Base-by-base conservation (phyloP, 2,113 vertebrate species). In the Labrus mixtus region DNA sequence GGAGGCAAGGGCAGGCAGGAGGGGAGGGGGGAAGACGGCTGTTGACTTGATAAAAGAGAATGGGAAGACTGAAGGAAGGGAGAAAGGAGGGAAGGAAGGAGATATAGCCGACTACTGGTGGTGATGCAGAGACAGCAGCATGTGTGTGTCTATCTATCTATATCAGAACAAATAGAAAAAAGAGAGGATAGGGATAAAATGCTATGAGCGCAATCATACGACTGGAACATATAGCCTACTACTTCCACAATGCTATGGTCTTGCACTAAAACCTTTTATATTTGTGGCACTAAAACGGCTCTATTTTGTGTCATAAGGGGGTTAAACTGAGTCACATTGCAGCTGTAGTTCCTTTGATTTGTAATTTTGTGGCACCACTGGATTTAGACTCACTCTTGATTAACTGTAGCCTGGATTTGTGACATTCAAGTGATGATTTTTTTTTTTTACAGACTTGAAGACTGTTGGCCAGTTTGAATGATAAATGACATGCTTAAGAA, bases 11-110 rank as follows among this genome's bases (percentile, higher is more conserved):
- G 93, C 89, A 92, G 72, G 93, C 93, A 86, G 94, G 86, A 92
- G 90, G 94, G 94, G 84, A 86, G 83, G 87, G 89, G 87, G 91
- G 86, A 91, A 91, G 92, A 93, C 81, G 91, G 92, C 93, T 94
- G 93, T 93, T 92, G 92, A 95, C 87, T 91, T 92, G 94, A 92
- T 90, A 89, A 90, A 93, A 91, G 89, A 90, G 84, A 80, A 93
- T 92, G 89, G 93, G 93, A 91, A 92, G 85, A 94, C 85, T 86
- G 91, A 90, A 87, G 90, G 90, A 90, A 87, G 83, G 85, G 84
- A 86, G 89, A 90, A 92, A 87, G 86, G 70, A 79, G 85, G 85
- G 60, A 73, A 92, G 89, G 91, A 93, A 94, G 89, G 90, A 86
- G 87, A 94, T 90, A 91, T 88, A 33, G 29, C 29, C 29, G 29